Percentiles rank a stretch among this genome's conserved stretches.
Conservation (phyloP, 2,797 vertebrate genomes). For the Lagorchestes hirsutus region DNA sequence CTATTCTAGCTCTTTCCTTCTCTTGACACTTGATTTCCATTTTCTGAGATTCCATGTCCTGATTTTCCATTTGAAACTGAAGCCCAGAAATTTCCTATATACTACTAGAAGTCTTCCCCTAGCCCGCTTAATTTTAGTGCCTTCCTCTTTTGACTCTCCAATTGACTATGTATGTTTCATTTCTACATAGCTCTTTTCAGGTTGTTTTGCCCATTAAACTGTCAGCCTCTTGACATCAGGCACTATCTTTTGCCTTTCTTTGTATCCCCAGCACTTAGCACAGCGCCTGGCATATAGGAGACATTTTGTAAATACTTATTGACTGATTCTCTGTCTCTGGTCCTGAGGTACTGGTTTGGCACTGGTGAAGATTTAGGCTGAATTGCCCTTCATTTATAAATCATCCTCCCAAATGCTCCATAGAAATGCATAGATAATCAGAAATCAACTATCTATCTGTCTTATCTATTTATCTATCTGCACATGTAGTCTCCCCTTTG, state of each 20-base stretch:
- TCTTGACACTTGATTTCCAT: neutral
- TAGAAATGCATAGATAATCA: conserved; percentile 64
- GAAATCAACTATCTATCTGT: conserved; percentile 32
- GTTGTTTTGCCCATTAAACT: conserved; percentile 40
- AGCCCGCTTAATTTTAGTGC: neutral
- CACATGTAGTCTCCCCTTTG: conserved; percentile 31
- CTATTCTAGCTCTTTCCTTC: neutral
- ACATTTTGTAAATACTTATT: conserved; percentile 34
- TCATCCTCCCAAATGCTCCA: conserved; percentile 62
- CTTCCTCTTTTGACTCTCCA: neutral
- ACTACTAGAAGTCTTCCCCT: neutral
- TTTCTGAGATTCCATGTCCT: neutral
- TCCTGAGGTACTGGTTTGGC: conserved; percentile 50
- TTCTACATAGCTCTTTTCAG: neutral
- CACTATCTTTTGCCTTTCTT: neutral
- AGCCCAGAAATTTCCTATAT: neutral
- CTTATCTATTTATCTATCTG: neutral
- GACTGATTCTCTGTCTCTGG: conserved; percentile 61
- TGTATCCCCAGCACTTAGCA: conserved; percentile 20
- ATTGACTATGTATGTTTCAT: neutral
- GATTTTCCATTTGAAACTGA: neutral
- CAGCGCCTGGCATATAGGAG: neutral
- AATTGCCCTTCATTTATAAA: conserved; percentile 65
- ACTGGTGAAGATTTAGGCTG: conserved; percentile 63
- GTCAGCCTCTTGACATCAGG: conserved; percentile 34